phyloP scores from a whole-genome alignment of 2,797 vertebrate genomes.

The Octomys mimax region DNA sequence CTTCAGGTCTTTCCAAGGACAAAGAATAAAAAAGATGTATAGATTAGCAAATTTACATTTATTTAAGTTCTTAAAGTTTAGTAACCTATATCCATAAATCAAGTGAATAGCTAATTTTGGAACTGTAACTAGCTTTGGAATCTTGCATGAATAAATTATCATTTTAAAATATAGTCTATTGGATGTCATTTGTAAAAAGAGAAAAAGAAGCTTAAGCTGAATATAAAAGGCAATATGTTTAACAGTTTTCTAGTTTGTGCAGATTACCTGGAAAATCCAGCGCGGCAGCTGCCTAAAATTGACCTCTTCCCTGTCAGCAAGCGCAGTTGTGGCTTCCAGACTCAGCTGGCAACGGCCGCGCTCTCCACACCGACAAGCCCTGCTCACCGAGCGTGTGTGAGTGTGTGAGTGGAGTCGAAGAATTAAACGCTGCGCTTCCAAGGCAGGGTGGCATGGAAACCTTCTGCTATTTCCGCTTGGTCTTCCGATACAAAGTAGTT shows the following conservation, averaged over 20 bases:
- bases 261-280: conserved; percentile 39
- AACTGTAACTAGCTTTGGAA: conserved; percentile 8
- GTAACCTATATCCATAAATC: conserved; percentile 7
- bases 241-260: background rate
- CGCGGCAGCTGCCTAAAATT: background rate
- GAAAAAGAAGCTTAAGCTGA: background rate
- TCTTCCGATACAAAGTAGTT: background rate
- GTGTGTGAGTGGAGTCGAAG: background rate
- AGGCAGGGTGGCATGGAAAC: background rate
- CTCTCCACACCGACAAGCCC: background rate
- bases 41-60: conserved; percentile 42
- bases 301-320: background rate
- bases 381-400: background rate
- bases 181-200: conserved; percentile 55
- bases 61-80: conserved; percentile 39
- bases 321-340: background rate
- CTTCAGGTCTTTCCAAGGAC: background rate
- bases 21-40: background rate
- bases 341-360: background rate
- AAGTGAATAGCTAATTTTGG: conserved; percentile 55
- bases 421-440: conserved; percentile 46
- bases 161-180: conserved; percentile 46
- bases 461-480: background rate
- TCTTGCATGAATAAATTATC: conserved; percentile 27
- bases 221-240: conserved; percentile 33